Percentiles rank a stretch among this genome's conserved stretches.
phyloP scores from a whole-genome alignment of 2,113 vertebrate genomes.

The Sprattus sprattus region DNA sequence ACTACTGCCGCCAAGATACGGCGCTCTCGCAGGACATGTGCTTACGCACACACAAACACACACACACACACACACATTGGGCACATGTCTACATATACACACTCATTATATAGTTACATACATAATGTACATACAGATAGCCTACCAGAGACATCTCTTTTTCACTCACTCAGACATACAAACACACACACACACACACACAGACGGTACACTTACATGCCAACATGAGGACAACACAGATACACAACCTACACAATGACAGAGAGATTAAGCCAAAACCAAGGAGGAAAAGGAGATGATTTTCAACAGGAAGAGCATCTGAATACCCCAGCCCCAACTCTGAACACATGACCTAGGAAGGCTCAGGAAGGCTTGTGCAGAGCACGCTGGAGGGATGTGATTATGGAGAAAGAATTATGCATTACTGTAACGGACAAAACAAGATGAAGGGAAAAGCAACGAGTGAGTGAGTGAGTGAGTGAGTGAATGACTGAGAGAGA shows the following conservation, averaged over 20 bases:
- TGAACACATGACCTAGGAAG: too few relatives aligned
- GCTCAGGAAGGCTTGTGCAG: neutral
- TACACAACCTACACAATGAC: neutral
- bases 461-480: slow-evolving; percentile 18
- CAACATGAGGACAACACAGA: neutral
- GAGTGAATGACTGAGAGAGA: slow-evolving; percentile 23
- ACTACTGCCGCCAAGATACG: slow-evolving; percentile 56
- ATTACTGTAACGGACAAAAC: neutral
- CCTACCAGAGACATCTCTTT: neutral
- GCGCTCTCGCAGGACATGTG: slow-evolving; percentile 56
- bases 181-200: neutral
- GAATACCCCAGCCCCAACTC: neutral
- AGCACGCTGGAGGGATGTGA: neutral
- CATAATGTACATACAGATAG: neutral
- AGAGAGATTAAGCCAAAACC: too few relatives aligned
- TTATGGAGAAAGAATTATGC: neutral
- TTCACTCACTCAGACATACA: neutral
- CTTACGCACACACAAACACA: slow-evolving; percentile 52
- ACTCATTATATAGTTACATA: slow-evolving; percentile 21
- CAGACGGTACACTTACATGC: neutral
- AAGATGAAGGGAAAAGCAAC: slow-evolving; percentile 30
- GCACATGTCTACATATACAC: neutral
- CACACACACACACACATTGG: slow-evolving; percentile 38
- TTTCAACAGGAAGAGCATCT: neutral
- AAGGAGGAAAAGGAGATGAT: too few relatives aligned